Percentiles rank a stretch among this genome's conserved stretches.
Evolutionary conservation across 2,888 invertebrate species (phyloP).

Genomic region (Paralinhomoeus sp.): DNA sequence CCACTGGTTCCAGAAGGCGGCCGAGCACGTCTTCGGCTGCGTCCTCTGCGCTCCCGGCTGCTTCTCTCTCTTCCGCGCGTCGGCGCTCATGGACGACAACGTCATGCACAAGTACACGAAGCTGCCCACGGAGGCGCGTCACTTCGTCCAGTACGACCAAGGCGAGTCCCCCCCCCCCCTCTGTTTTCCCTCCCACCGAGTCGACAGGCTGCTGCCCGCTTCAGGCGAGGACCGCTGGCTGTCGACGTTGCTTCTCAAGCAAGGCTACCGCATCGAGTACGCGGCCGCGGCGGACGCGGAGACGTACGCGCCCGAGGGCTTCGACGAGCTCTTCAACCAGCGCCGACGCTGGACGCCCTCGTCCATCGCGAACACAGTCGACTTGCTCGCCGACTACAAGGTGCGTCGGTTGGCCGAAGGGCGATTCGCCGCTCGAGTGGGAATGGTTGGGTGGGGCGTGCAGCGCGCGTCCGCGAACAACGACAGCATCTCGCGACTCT

Average conservation of each 20-base stretch:
- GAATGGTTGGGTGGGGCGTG: conserved; percentile 2
- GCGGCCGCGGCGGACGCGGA: conserved; percentile 30
- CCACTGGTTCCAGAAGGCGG: conserved; percentile 76
- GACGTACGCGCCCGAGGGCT: conserved; percentile 27
- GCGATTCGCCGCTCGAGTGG: too few species aligned
- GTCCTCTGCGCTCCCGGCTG: conserved; percentile 76
- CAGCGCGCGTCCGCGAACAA: conserved; percentile 19
- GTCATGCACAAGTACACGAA: conserved; percentile 66
- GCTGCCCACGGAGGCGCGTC: conserved; percentile 42
- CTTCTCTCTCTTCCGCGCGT: conserved; percentile 55
- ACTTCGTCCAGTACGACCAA: conserved; percentile 76
- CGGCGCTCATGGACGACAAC: conserved; percentile 66
- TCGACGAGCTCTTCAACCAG: conserved; percentile 26
- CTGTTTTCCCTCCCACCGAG: too few species aligned
- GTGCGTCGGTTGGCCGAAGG: conserved; percentile 4
- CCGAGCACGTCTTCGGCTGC: conserved; percentile 66
- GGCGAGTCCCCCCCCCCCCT: conserved; percentile 37
- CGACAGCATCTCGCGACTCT: conserved; percentile 18
- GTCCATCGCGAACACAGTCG: conserved; percentile 24
- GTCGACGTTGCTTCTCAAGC: conserved; percentile 31
- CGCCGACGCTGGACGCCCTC: conserved; percentile 25
- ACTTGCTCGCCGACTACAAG: conserved; percentile 22
- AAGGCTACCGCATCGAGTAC: conserved; percentile 30
- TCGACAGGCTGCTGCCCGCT: too few species aligned
- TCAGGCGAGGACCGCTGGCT: conserved; percentile 33